phyloP scores from a whole-genome alignment of 2,113 vertebrate genomes.

The Arothron firmamentum region DNA sequence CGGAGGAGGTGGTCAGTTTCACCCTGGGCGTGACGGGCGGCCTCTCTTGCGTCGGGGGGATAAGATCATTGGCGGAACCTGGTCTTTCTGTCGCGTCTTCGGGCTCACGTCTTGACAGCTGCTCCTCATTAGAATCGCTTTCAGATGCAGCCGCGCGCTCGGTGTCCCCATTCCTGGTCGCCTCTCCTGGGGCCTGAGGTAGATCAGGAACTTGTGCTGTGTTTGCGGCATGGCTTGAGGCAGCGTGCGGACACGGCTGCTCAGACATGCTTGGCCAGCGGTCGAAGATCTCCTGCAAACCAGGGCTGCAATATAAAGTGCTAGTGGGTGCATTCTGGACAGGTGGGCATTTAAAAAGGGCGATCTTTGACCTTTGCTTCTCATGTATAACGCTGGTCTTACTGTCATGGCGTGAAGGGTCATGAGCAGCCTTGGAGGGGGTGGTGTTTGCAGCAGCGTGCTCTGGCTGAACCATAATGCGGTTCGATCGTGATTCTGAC shows the following conservation, averaged over 20 bases:
- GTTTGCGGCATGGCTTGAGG: not conserved
- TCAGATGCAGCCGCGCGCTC: not conserved
- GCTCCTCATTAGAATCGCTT: not conserved
- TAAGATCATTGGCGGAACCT: constrained; percentile 57
- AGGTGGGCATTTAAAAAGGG: constrained; percentile 11
- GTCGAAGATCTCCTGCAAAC: constrained; percentile 85
- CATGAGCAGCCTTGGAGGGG: constrained; percentile 1
- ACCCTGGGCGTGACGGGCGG: constrained; percentile 69
- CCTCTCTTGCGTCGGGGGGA: constrained; percentile 78
- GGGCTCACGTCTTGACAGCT: not conserved
- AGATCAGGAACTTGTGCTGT: not conserved
- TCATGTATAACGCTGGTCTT: not conserved
- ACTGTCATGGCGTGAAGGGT: not conserved
- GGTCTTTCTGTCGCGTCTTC: constrained; percentile 38
- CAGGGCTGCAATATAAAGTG: constrained; percentile 81
- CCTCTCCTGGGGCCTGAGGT: constrained; percentile 3
- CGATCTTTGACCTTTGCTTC: constrained; percentile 17
- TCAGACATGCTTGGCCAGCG: constrained; percentile 79
- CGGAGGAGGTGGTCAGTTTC: constrained; percentile 66
- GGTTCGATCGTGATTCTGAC: not conserved
- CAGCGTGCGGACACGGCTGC: constrained; percentile 35
- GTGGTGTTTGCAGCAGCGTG: not conserved
- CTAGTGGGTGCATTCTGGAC: constrained; percentile 15
- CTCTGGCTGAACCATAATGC: constrained; percentile 5
- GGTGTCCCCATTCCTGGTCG: not conserved